Percentiles rank a stretch among this genome's conserved stretches.
phyloP scores from a whole-genome alignment of 2,113 vertebrate species.

The Phasianus colchicus region DNA sequence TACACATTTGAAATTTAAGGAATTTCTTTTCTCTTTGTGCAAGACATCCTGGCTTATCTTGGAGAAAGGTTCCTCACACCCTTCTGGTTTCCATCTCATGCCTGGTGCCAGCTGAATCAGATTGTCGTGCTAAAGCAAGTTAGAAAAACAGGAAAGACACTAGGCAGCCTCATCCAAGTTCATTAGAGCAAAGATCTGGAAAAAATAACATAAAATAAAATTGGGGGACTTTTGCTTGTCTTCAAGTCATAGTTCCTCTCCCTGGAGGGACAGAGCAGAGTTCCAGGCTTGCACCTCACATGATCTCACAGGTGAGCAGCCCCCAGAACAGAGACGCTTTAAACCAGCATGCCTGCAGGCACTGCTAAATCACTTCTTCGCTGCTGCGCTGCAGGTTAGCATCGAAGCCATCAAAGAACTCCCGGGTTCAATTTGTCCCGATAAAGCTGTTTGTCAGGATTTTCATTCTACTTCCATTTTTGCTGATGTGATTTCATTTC shows the following conservation, averaged over 20 bases:
- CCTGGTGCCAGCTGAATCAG: fast-evolving
- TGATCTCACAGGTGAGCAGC: neutral
- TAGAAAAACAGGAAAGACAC: neutral
- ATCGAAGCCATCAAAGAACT: neutral
- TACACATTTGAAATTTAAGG: neutral
- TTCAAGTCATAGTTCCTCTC: neutral
- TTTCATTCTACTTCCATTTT: neutral
- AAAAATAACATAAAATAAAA: neutral
- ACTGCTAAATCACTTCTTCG: neutral
- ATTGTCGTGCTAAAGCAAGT: neutral
- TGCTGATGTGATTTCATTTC: neutral
- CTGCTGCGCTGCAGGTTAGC: neutral
- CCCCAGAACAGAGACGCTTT: neutral
- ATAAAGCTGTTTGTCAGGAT: neutral
- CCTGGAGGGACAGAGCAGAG: neutral
- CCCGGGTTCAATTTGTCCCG: neutral
- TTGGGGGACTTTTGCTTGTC: neutral
- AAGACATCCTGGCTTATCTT: neutral
- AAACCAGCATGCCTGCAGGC: neutral
- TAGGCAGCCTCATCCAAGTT: neutral
- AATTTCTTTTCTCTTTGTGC: neutral
- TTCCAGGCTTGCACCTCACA: neutral
- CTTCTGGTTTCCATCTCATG: neutral
- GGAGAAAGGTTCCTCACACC: neutral
- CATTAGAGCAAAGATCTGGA: neutral